phyloP scores from a whole-genome alignment of 2,797 vertebrate species.

The Poeciliopsis gracilis region DNA sequence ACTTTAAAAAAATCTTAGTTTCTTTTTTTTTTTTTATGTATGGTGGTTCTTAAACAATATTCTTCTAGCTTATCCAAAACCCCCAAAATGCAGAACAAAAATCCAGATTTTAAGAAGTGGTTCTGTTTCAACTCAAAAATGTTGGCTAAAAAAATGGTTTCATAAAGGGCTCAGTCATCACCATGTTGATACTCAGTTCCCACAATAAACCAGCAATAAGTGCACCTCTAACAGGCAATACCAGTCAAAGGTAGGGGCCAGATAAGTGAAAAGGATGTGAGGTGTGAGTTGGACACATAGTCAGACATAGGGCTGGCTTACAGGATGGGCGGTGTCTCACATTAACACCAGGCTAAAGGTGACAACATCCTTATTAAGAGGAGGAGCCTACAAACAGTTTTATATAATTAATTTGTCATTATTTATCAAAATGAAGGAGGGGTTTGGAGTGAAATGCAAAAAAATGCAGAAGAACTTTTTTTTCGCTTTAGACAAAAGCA shows the following conservation, averaged over 20 bases:
- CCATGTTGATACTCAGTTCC: background rate
- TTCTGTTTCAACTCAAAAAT: background rate
- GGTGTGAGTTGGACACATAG: constrained; percentile 18
- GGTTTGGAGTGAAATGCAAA: constrained; percentile 17
- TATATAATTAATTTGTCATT: background rate
- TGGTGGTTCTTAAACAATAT: background rate
- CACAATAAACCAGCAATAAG: background rate
- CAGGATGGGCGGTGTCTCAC: constrained; percentile 65
- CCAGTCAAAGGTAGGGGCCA: constrained; percentile 9
- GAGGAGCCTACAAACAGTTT: constrained; percentile 8
- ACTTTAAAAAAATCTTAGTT: background rate
- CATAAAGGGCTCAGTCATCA: background rate
- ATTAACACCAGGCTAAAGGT: constrained; percentile 26
- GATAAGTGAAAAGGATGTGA: constrained; percentile 8
- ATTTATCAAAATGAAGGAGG: constrained; percentile 7
- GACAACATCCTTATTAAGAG: constrained; percentile 41
- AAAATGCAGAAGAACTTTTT: background rate
- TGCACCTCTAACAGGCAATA: constrained; percentile 32
- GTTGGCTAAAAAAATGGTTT: background rate
- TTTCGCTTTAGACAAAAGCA: constrained; percentile 23
- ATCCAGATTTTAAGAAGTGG: background rate
- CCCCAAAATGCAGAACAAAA: background rate
- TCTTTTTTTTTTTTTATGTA: background rate
- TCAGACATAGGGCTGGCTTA: constrained; percentile 46
- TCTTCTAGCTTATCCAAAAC: background rate